phyloP scores from a whole-genome alignment of 2,797 vertebrate species.

The Xiphorhynchus erythropygius region DNA sequence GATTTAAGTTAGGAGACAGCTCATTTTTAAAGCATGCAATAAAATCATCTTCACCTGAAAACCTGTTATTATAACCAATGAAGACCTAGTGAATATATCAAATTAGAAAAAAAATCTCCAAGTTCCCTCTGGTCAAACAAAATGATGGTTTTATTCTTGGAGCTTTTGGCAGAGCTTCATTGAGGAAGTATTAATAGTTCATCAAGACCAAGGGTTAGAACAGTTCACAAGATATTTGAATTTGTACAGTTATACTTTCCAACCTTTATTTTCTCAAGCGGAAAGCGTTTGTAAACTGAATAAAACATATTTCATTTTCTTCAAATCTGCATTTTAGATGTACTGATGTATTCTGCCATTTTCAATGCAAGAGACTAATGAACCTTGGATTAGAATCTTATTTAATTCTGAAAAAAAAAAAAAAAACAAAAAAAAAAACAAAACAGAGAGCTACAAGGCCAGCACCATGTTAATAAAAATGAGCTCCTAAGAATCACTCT shows the following conservation, averaged over 20 bases:
- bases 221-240: background rate
- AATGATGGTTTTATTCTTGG: background rate
- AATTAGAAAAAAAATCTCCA: background rate
- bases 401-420: background rate
- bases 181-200: background rate
- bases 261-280: background rate
- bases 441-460: background rate
- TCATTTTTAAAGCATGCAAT: background rate
- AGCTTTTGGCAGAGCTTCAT: background rate
- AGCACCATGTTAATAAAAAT: background rate
- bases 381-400: background rate
- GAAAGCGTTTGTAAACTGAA: background rate
- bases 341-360: background rate
- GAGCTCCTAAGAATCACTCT: background rate
- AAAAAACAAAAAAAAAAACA: background rate
- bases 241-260: background rate
- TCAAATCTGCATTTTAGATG: background rate
- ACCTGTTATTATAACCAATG: background rate
- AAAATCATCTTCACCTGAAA: background rate
- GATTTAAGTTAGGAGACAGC: background rate
- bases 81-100: background rate
- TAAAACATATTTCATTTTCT: background rate
- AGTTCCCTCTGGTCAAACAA: background rate
- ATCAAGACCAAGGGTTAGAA: background rate
- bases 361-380: background rate